These are phyloP conservation scores for Cloeon dipterum DNA, from an alignment of 2,888 invertebrate genomes.

Conservation along the genomic window DNA sequence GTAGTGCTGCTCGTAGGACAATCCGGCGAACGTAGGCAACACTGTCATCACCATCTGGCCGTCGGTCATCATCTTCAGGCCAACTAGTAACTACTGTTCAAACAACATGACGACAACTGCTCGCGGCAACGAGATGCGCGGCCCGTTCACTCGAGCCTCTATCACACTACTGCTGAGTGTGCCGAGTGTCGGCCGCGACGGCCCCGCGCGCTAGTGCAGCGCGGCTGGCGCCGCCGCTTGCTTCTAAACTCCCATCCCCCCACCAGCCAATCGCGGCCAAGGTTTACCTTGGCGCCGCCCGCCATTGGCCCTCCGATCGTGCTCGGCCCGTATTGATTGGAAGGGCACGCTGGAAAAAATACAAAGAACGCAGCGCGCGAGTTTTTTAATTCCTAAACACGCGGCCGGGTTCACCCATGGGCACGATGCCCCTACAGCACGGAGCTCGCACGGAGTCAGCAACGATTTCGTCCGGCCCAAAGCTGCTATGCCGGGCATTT, in stretches of 20 bases:
- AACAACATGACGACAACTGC: too few species aligned
- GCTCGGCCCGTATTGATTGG: not conserved
- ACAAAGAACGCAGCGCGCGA: not conserved
- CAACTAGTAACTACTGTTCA: not conserved
- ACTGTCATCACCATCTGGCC: constrained; percentile 31
- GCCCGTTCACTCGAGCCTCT: too few species aligned
- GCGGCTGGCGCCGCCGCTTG: not conserved
- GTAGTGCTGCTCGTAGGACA: constrained; percentile 18
- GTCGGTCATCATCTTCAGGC: constrained; percentile 15
- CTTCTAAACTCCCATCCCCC: not conserved
- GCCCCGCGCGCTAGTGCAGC: too few species aligned
- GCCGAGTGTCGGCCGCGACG: too few species aligned
- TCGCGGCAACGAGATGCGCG: too few species aligned
- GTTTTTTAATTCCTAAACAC: constrained; percentile 1
- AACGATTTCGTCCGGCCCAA: too few species aligned
- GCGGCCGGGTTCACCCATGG: too few species aligned
- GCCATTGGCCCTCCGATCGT: not conserved
- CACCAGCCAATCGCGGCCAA: not conserved
- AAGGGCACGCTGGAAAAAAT: not conserved
- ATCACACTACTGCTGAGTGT: too few species aligned
- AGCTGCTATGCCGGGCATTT: too few species aligned
- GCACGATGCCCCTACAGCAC: too few species aligned
- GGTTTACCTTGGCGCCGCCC: not conserved
- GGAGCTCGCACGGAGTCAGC: too few species aligned
- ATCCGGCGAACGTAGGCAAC: constrained; percentile 25